Conservation (phyloP, 1,140 invertebrate genomes). For the Limonius californicus region DNA sequence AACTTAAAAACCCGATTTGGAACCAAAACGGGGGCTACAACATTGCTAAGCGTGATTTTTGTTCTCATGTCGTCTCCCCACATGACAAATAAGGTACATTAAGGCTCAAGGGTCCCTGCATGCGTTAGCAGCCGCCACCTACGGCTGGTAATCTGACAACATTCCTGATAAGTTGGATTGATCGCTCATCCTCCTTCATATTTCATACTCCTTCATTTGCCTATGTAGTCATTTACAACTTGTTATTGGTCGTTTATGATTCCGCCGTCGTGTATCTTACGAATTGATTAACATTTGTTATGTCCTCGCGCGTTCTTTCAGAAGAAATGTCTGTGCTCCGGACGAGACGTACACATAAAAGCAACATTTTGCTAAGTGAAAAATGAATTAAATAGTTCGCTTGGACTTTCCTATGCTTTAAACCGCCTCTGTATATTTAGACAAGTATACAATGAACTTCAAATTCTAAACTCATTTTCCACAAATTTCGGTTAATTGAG, state of each 20-base stretch:
- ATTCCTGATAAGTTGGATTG: conserved; percentile 30
- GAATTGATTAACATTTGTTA: conserved; percentile 22
- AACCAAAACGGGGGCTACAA: conserved; percentile 25
- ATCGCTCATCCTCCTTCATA: conserved; percentile 22
- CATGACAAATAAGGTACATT: conserved; percentile 30
- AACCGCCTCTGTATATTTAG: too few relatives aligned
- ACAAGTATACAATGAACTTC: too few relatives aligned
- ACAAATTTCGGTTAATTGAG: too few relatives aligned
- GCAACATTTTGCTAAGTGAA: too few relatives aligned
- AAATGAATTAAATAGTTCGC: too few relatives aligned
- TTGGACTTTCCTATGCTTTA: too few relatives aligned
- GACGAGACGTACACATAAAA: too few relatives aligned
- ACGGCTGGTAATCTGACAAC: conserved; percentile 31
- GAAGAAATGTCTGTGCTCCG: too few relatives aligned
- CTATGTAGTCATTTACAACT: conserved; percentile 22
- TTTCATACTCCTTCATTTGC: conserved; percentile 26
- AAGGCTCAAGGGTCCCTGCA: conserved; percentile 13
- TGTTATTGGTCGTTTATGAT: conserved; percentile 19
- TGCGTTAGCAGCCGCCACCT: conserved; percentile 20
- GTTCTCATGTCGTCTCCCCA: conserved; percentile 7
- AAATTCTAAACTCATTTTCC: too few relatives aligned
- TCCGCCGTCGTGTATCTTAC: conserved; percentile 7
- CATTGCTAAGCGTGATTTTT: conserved; percentile 18
- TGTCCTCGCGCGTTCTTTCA: not conserved
- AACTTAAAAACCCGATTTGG: conserved; percentile 18